Evolutionary conservation across 1,140 invertebrate genomes (phyloP).

Genomic region (Sminthurinus signatus): DNA sequence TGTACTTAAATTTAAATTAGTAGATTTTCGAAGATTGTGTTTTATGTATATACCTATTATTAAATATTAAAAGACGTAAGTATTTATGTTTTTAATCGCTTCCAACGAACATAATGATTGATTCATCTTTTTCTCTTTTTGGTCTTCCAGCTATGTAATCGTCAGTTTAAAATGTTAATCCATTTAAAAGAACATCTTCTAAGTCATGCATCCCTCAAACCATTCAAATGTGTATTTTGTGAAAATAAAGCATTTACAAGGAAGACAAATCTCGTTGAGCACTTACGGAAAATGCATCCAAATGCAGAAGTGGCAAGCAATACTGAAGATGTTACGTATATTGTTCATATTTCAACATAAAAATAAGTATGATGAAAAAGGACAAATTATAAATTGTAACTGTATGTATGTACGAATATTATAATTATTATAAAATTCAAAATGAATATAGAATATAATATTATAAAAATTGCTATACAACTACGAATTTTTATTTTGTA

Average conservation of each 20-base stretch:
- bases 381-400: too few species aligned
- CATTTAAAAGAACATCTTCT: slow-evolving; percentile 20
- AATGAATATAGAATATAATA: too few species aligned
- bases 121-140: background rate
- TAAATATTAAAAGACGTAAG: too few species aligned
- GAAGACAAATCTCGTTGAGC: background rate
- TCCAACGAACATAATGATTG: background rate
- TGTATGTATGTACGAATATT: too few species aligned
- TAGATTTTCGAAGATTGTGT: too few species aligned
- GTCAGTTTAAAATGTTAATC: slow-evolving; percentile 12
- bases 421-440: too few species aligned
- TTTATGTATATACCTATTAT: too few species aligned
- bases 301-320: background rate
- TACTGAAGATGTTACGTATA: background rate
- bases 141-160: slow-evolving; percentile 13
- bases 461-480: too few species aligned
- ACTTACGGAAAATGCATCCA: background rate
- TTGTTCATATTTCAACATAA: too few species aligned
- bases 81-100: background rate
- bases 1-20: too few species aligned
- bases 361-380: too few species aligned
- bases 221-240: slow-evolving; percentile 5
- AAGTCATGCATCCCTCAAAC: slow-evolving; percentile 12
- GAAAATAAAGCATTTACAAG: slow-evolving; percentile 8
- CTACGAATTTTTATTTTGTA: too few species aligned